These are phyloP conservation scores for Drosophila asahinai DNA, from an alignment of 1,140 invertebrate genomes.

Conservation along the genomic window DNA sequence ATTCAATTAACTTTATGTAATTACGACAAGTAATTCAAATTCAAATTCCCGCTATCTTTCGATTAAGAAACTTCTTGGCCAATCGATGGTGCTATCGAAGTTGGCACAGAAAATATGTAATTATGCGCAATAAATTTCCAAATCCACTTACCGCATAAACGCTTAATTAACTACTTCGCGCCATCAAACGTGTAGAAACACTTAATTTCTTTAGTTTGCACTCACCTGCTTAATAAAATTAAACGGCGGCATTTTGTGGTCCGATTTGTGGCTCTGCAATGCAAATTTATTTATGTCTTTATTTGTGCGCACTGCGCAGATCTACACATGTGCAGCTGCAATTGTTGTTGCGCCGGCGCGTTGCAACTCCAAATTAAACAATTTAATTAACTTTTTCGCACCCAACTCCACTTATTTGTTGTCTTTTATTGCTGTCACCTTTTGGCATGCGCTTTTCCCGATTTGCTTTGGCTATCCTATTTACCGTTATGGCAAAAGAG, in stretches of 20 bases:
- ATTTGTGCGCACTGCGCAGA: slow-evolving; percentile 9
- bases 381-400: slow-evolving; percentile 72
- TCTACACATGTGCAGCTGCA: slow-evolving; percentile 10
- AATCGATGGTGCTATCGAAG: slow-evolving; percentile 10
- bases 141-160: slow-evolving; percentile 21
- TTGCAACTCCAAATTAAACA: slow-evolving; percentile 56
- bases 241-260: slow-evolving; percentile 78
- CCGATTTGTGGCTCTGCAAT: slow-evolving; percentile 40
- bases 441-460: slow-evolving; percentile 35
- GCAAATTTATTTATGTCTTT: slow-evolving; percentile 41
- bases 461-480: slow-evolving; percentile 28
- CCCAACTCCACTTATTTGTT: slow-evolving; percentile 36
- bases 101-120: neutral
- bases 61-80: slow-evolving; percentile 8
- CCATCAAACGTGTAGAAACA: slow-evolving; percentile 28
- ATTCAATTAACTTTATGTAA: too few species aligned
- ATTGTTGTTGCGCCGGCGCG: slow-evolving; percentile 26
- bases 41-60: neutral
- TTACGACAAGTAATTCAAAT: too few species aligned
- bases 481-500: slow-evolving; percentile 45
- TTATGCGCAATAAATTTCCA: slow-evolving; percentile 20
- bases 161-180: slow-evolving; percentile 36
- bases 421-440: slow-evolving; percentile 63
- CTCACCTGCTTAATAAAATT: slow-evolving; percentile 83
- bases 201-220: slow-evolving; percentile 33